phyloP scores from a whole-genome alignment of 2,113 vertebrate genomes.

The Andinoacara biseriatus region DNA sequence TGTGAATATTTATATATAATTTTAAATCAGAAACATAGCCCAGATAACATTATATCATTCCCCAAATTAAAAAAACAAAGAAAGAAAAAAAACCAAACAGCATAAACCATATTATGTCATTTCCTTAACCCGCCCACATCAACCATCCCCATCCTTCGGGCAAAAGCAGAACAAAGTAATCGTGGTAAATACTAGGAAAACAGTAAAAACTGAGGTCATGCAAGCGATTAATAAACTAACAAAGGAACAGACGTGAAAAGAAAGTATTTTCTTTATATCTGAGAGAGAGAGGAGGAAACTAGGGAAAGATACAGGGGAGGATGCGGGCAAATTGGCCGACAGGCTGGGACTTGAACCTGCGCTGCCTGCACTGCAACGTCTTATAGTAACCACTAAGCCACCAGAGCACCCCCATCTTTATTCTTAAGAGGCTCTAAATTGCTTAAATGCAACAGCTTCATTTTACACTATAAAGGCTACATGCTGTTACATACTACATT shows the following conservation, averaged over 20 bases:
- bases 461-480: not conserved
- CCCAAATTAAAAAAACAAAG: no score
- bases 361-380: no score
- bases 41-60: no score
- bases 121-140: not conserved
- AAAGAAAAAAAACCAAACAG: no score
- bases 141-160: not conserved
- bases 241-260: not conserved
- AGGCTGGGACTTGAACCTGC: no score
- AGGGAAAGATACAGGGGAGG: no score
- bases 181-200: conserved; percentile 5
- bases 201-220: not conserved
- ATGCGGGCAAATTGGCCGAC: no score
- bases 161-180: not conserved
- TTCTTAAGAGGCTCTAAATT: not conserved
- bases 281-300: no score
- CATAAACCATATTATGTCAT: conserved; percentile 17
- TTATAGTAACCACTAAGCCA: no score
- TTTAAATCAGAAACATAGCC: no score
- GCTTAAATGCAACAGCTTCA: not conserved
- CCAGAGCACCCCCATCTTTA: no score
- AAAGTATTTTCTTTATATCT: not conserved
- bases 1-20: no score
- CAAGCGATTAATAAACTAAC: not conserved
- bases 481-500: not conserved